phyloP scores from a whole-genome alignment of 1,140 invertebrate genomes.

The Aporrectodea caliginosa region DNA sequence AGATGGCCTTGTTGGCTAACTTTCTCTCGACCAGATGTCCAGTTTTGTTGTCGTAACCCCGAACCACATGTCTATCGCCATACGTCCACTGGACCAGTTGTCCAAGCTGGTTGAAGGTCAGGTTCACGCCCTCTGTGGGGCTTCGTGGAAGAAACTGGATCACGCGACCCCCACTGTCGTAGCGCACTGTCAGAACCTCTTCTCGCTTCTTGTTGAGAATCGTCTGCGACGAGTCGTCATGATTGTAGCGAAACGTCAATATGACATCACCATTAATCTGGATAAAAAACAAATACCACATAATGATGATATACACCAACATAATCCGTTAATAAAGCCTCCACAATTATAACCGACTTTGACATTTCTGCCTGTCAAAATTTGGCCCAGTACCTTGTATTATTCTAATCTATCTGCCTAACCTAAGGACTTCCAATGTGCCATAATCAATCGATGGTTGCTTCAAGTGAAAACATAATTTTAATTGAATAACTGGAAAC shows the following conservation, averaged over 20 bases:
- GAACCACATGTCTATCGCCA: constrained; percentile 77
- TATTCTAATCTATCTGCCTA: too few relatives aligned
- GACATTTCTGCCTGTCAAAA: too few relatives aligned
- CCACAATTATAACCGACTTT: too few relatives aligned
- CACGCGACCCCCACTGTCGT: constrained; percentile 81
- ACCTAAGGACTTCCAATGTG: too few relatives aligned
- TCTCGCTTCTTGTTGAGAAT: constrained; percentile 79
- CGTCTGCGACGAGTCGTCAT: constrained; percentile 74
- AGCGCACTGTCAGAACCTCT: constrained; percentile 77
- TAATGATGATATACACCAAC: too few relatives aligned
- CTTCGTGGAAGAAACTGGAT: constrained; percentile 61
- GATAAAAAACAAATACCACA: constrained; percentile 28
- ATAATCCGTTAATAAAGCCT: too few relatives aligned
- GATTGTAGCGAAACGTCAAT: constrained; percentile 83
- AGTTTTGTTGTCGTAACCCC: constrained; percentile 78
- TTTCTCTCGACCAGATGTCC: constrained; percentile 74
- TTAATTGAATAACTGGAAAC: too few relatives aligned
- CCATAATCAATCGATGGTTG: too few relatives aligned
- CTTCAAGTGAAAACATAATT: too few relatives aligned
- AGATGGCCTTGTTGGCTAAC: constrained; percentile 67
- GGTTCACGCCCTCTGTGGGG: constrained; percentile 70
- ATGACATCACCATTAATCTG: constrained; percentile 73
- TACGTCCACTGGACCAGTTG: constrained; percentile 86
- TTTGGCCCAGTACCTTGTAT: too few relatives aligned
- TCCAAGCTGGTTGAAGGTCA: constrained; percentile 74